Evolutionary conservation across 2,797 vertebrate genomes (phyloP), one percentile per base, ranked within the genome.

Genomic region (Lacerta bilineata): DNA sequence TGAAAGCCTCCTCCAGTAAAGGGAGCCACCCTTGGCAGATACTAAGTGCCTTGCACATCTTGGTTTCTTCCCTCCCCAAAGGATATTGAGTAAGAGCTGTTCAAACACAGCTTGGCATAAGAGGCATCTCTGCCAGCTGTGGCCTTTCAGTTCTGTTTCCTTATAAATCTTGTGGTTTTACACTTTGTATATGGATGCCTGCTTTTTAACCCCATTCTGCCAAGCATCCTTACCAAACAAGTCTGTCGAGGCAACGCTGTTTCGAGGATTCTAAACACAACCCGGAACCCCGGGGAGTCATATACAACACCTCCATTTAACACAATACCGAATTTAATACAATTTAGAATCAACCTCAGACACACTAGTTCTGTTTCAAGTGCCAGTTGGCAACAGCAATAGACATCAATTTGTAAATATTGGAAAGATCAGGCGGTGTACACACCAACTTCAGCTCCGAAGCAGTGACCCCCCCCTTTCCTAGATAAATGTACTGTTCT

Each of bases 11-110:
- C 17, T 76, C 36, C 71, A 33, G 7, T 72, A 25, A 29, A 18
- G 61, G 50, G 59, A 75, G 23, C 68, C 59, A 69, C 68, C 76
- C 80, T 84, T 74, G 76, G 77, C 43, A 69, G 76, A 84, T 55
- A 66, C 36, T n/a, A 41, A 33, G n/a, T 72, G 59, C 39, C 20
- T 36, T 66, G 33, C 9, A 55, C 33, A 72, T 50, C n/a, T 17
- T 69, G 9, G 82, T 36, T 80, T 68, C 81, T 43, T 76, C 27
- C 71, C 33, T 20, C 39, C n/a, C 64, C 61, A 36, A 59, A 39
- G 43, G 43, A 33, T 46, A 29, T 29, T 17, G 20, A 55, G 61
- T 33, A 68, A 61, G 25, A 55, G 64, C 64, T 68, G 79, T 74
- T 84, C 61, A 75, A 69, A 59, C 39, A 74, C 18, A 83, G 72